Evolutionary conservation across 2,888 invertebrate genomes (phyloP).

Genomic region (Trichogramma dendrolimi): DNA sequence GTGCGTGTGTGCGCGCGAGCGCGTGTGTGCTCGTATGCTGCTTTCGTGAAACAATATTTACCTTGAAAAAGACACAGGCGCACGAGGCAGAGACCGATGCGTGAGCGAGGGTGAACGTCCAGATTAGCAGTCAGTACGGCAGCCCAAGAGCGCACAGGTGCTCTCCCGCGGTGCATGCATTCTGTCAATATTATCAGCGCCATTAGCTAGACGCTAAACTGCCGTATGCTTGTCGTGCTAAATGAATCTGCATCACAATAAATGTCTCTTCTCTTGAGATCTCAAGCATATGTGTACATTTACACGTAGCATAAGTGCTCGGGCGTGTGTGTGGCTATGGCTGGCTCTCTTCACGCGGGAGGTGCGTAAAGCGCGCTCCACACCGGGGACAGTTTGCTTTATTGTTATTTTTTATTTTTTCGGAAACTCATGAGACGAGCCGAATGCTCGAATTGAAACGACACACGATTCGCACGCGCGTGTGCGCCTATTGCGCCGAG

Average conservation of each 20-base stretch:
- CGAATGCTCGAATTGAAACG: constrained; percentile 20
- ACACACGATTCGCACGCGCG: constrained; percentile 6
- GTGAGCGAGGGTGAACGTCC: too few relatives aligned
- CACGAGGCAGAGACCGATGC: too few relatives aligned
- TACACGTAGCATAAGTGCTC: not conserved
- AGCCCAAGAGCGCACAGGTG: too few relatives aligned
- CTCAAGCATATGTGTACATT: not conserved
- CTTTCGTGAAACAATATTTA: too few relatives aligned
- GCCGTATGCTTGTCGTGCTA: constrained; percentile 4
- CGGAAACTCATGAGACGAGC: not conserved
- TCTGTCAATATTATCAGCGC: constrained; percentile 35
- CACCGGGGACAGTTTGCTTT: too few relatives aligned
- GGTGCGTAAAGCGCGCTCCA: too few relatives aligned
- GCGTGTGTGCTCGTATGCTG: too few relatives aligned
- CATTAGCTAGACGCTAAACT: constrained; percentile 34
- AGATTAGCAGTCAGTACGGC: too few relatives aligned
- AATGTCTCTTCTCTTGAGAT: not conserved
- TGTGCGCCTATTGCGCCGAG: not conserved
- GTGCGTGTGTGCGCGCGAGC: too few relatives aligned
- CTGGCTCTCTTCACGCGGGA: too few relatives aligned
- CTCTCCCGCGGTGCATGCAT: constrained; percentile 13
- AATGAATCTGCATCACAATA: constrained; percentile 23
- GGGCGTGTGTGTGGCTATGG: not conserved
- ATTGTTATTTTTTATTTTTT: too few relatives aligned
- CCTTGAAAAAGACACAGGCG: too few relatives aligned